Evolutionary conservation across 2,113 vertebrate genomes (phyloP).

Genomic region (Pachycephala philippinensis): DNA sequence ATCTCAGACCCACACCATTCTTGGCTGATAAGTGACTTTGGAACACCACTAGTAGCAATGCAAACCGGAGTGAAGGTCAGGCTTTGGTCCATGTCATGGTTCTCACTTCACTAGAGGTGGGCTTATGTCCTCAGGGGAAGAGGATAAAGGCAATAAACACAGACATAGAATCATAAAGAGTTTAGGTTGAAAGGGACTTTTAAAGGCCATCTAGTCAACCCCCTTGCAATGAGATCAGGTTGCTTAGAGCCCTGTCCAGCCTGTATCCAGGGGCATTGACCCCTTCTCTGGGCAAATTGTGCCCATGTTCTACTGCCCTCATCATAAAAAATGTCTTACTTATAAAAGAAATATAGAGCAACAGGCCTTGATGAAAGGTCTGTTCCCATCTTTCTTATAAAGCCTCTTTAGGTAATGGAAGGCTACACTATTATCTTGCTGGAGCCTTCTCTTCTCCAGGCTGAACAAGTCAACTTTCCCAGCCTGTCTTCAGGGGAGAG

Average conservation of each 20-base stretch:
- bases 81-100: rapidly evolving
- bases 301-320: not conserved
- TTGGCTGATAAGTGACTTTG: not conserved
- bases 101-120: not conserved
- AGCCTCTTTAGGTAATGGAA: not conserved
- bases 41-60: not conserved
- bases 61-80: not conserved
- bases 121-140: not conserved
- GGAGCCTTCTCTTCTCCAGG: not conserved
- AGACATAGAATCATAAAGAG: not conserved
- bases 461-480: not conserved
- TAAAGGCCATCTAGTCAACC: not conserved
- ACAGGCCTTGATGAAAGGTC: not conserved
- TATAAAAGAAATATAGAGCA: not conserved
- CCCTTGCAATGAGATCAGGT: not conserved
- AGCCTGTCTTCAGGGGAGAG: not conserved
- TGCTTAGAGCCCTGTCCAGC: not conserved
- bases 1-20: not conserved
- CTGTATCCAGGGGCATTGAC: not conserved
- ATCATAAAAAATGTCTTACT: not conserved
- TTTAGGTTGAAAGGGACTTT: not conserved
- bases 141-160: not conserved
- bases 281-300: not conserved
- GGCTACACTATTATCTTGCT: not conserved
- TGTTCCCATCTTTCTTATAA: not conserved